A percentile compares a stretch with the other conserved stretches of the same genome.
These are phyloP conservation scores for Apteryx mantelli DNA, from an alignment of 2,113 vertebrate genomes.

Conservation along the genomic window DNA sequence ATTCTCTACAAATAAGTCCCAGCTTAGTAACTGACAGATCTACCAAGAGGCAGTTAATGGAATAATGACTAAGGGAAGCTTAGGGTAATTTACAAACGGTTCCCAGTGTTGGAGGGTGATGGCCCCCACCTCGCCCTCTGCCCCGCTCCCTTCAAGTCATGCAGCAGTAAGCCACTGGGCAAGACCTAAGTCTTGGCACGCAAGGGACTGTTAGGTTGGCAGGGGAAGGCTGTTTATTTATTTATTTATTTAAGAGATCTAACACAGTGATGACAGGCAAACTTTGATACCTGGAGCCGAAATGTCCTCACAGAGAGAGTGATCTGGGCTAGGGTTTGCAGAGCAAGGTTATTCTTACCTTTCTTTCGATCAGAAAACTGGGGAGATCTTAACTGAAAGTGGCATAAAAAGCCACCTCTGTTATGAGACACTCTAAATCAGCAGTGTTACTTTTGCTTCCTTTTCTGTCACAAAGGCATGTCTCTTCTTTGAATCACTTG, in stretches of 20 bases:
- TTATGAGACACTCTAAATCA: neutral
- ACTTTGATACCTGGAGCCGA: neutral
- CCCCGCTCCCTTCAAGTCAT: neutral
- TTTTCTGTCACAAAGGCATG: neutral
- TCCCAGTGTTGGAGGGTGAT: constrained; percentile 11
- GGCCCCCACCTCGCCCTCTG: neutral
- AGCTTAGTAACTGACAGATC: constrained; percentile 73
- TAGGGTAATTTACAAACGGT: constrained; percentile 54
- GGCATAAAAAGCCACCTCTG: neutral
- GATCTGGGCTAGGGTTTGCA: neutral
- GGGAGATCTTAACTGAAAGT: neutral
- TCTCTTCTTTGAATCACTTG: neutral
- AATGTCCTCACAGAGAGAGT: neutral
- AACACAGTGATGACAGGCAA: neutral
- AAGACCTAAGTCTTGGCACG: neutral
- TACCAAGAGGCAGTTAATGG: constrained; percentile 74
- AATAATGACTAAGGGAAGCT: constrained; percentile 67
- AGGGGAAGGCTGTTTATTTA: neutral
- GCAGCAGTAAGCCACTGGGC: neutral
- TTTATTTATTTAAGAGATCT: neutral
- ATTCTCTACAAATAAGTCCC: constrained; percentile 73
- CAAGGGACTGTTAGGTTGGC: neutral
- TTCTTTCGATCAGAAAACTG: neutral
- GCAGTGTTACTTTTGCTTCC: neutral
- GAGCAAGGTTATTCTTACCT: neutral